Conservation (phyloP, 2,113 vertebrate species). For the Sinocyclocheilus maitianheensis region DNA sequence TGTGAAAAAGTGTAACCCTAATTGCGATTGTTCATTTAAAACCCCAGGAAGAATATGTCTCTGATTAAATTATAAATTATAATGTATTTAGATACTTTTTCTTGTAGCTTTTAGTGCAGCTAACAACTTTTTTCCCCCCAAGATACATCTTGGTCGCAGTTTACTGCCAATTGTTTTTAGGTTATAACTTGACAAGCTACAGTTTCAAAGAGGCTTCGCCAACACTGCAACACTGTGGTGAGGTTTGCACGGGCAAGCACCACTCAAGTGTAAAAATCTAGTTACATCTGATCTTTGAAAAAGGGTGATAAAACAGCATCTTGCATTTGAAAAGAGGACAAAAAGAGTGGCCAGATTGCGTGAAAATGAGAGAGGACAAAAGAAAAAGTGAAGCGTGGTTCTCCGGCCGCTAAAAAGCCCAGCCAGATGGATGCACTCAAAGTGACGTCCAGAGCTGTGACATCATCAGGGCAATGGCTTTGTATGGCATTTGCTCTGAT, state of each 20-base stretch:
- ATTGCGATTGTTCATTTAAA: neutral
- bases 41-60: too few relatives aligned
- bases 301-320: neutral
- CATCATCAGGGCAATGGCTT: conserved; percentile 43
- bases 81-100: too few relatives aligned
- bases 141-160: too few relatives aligned
- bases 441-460: conserved; percentile 40
- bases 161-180: neutral
- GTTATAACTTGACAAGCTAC: neutral
- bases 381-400: conserved; percentile 25
- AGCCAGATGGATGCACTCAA: conserved; percentile 52
- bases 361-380: neutral
- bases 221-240: too few relatives aligned
- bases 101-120: too few relatives aligned
- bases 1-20: neutral
- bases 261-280: neutral
- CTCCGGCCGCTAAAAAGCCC: conserved; percentile 31
- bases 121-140: too few relatives aligned
- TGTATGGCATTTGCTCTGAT: conserved; percentile 54
- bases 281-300: neutral
- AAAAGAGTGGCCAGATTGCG: conserved; percentile 9
- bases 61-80: too few relatives aligned
- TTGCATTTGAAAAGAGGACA: neutral
- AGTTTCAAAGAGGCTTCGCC: too few relatives aligned
- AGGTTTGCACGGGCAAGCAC: too few relatives aligned